Conservation (phyloP, 1,140 invertebrate genomes). For the Tetramorium alpestre region DNA sequence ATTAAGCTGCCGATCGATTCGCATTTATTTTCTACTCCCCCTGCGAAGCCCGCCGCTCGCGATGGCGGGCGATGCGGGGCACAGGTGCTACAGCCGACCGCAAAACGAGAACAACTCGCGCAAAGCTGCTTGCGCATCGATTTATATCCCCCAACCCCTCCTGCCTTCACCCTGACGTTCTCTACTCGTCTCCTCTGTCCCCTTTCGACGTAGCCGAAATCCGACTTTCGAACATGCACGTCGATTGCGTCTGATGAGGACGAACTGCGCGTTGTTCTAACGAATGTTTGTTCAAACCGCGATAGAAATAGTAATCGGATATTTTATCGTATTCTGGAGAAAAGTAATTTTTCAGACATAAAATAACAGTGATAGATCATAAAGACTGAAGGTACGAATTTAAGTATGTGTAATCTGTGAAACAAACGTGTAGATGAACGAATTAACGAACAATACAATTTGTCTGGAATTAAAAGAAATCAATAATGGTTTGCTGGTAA, state of each 20-base stretch:
- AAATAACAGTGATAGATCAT: background rate
- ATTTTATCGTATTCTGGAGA: background rate
- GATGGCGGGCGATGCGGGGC: slow-evolving; percentile 49
- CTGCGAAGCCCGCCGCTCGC: background rate
- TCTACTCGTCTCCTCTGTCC: slow-evolving; percentile 35
- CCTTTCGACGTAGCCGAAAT: slow-evolving; percentile 35
- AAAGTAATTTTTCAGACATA: background rate
- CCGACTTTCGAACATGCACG: slow-evolving; percentile 37
- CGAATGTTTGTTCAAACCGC: background rate
- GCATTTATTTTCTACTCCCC: slow-evolving; percentile 70
- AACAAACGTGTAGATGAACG: no score
- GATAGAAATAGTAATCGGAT: background rate
- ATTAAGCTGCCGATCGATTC: slow-evolving; percentile 76
- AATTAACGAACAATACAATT: no score
- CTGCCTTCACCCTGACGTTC: background rate
- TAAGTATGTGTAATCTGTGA: background rate
- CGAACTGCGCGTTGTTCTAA: background rate
- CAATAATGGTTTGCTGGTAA: no score
- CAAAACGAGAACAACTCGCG: slow-evolving; percentile 73
- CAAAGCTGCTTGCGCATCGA: slow-evolving; percentile 76
- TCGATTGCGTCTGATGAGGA: slow-evolving; percentile 11
- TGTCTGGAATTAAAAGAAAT: no score
- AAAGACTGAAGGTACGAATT: background rate
- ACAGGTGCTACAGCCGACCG: slow-evolving; percentile 72
- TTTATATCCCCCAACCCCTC: slow-evolving; percentile 62